Evolutionary conservation across 2,888 invertebrate species (phyloP).

Genomic region (Spilarctia lutea): DNA sequence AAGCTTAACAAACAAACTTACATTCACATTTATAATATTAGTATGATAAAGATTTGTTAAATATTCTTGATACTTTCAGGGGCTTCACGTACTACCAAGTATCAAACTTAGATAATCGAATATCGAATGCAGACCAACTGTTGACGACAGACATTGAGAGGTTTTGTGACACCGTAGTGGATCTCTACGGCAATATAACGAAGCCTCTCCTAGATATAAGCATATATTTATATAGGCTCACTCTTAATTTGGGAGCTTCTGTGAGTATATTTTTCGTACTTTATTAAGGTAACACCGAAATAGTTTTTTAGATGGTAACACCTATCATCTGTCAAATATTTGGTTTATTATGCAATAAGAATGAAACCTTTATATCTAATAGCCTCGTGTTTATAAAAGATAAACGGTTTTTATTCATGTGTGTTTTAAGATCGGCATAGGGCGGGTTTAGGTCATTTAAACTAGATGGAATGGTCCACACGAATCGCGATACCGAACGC

Average conservation of each 20-base stretch:
- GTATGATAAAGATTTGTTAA: background rate
- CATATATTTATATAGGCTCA: slow-evolving; percentile 96
- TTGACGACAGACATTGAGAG: slow-evolving; percentile 98
- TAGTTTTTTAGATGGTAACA: background rate
- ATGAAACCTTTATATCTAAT: no score
- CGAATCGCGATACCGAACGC: no score
- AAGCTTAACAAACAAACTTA: no score
- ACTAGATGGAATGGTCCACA: no score
- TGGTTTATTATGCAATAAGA: background rate
- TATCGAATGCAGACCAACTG: slow-evolving; percentile 98
- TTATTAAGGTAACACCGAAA: background rate
- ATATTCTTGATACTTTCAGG: slow-evolving; percentile 76
- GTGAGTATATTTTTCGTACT: slow-evolving; percentile 71
- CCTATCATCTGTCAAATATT: background rate
- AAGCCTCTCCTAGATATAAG: slow-evolving; percentile 98
- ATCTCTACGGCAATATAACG: slow-evolving; percentile 98
- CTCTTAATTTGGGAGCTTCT: slow-evolving; percentile 93
- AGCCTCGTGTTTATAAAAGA: no score
- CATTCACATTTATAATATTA: no score
- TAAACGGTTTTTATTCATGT: no score
- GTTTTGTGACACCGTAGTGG: slow-evolving; percentile 98
- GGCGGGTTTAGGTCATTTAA: no score
- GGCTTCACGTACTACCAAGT: slow-evolving; percentile 99
- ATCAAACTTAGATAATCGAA: slow-evolving; percentile 97
- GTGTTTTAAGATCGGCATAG: no score